phyloP scores from a whole-genome alignment of 1,140 invertebrate species.

The Melipona quadrifasciata region DNA sequence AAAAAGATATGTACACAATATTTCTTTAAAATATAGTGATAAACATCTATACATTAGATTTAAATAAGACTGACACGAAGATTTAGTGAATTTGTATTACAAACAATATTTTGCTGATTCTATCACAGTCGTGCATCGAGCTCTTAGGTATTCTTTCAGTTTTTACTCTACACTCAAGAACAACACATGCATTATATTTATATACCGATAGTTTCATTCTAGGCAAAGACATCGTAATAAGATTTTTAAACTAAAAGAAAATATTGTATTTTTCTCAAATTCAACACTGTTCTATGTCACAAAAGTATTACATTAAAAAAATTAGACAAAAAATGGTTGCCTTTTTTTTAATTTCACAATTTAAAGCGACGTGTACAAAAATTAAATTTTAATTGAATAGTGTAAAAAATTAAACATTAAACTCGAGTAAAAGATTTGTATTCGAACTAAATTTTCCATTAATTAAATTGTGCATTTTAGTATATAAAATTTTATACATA shows the following conservation, averaged over 20 bases:
- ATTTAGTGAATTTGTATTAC: conserved; percentile 52
- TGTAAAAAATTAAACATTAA: not conserved
- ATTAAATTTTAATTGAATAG: not conserved
- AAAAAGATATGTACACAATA: conserved; percentile 59
- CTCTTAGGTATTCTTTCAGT: conserved; percentile 28
- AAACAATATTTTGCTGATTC: conserved; percentile 52
- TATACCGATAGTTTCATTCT: conserved; percentile 62
- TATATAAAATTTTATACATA: not conserved
- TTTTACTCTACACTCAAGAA: conserved; percentile 46
- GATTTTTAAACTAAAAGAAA: conserved; percentile 58
- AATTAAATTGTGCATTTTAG: not conserved
- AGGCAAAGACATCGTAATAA: conserved; percentile 49
- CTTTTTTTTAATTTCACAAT: conserved; percentile 56
- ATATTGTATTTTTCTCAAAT: conserved; percentile 62
- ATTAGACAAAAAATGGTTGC: conserved; percentile 43
- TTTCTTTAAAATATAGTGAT: conserved; percentile 55
- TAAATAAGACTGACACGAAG: conserved; percentile 66
- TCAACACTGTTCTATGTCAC: conserved; percentile 57
- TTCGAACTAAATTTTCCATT: conserved; percentile 1
- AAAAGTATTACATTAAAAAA: conserved; percentile 63
- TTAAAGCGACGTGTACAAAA: conserved; percentile 30
- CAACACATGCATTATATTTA: conserved; percentile 61
- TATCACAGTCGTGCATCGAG: conserved; percentile 15
- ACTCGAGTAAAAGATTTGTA: not conserved
- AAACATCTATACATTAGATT: conserved; percentile 64